These are phyloP conservation scores for Coccyzus lansbergi DNA, from an alignment of 2,797 vertebrate species.

Conservation along the genomic window DNA sequence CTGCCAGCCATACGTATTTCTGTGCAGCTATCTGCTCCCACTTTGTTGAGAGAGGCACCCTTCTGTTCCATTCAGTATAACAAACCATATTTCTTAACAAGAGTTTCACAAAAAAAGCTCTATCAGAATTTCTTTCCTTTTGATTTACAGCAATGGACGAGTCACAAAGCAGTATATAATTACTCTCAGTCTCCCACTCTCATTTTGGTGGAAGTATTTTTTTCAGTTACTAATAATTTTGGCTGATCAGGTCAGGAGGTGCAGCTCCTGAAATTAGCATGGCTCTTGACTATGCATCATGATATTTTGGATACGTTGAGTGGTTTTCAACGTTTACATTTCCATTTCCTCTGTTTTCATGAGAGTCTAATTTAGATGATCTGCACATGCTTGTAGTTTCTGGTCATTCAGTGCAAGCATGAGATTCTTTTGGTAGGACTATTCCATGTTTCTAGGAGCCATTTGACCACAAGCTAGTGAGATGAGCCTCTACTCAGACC, in stretches of 20 bases:
- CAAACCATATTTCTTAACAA: constrained; percentile 24
- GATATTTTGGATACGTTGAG: neutral
- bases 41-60: neutral
- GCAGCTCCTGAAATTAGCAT: neutral
- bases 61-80: constrained; percentile 7
- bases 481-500: neutral
- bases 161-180: neutral
- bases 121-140: neutral
- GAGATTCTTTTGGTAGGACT: neutral
- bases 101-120: neutral
- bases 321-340: neutral
- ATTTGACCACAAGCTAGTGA: neutral
- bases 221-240: neutral
- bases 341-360: neutral
- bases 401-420: neutral
- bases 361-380: neutral
- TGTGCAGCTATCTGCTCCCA: neutral
- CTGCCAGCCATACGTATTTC: neutral
- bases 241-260: neutral
- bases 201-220: neutral
- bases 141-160: neutral
- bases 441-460: neutral
- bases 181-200: neutral
- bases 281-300: neutral
- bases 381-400: neutral